phyloP scores from a whole-genome alignment of 2,113 vertebrate genomes.

The Chiloscyllium plagiosum region DNA sequence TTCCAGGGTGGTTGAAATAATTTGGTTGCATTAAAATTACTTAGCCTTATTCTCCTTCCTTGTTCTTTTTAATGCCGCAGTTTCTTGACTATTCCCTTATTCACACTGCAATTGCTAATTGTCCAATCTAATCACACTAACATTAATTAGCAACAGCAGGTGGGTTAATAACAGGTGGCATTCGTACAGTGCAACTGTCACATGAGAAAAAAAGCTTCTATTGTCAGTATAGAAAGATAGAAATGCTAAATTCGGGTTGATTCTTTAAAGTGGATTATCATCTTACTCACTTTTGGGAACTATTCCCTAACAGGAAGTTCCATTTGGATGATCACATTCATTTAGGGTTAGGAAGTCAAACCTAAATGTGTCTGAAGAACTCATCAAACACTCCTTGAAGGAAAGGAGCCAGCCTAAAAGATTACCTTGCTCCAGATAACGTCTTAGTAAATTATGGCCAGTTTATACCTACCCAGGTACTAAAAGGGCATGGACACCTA shows the following conservation, averaged over 20 bases:
- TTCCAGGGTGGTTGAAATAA: neutral
- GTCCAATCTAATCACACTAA: conserved; percentile 29
- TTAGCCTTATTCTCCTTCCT: neutral
- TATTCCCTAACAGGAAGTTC: too few relatives aligned
- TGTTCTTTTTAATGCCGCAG: neutral
- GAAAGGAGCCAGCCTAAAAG: too few relatives aligned
- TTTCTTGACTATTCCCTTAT: neutral
- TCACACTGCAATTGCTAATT: conserved; percentile 18
- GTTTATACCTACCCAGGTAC: too few relatives aligned
- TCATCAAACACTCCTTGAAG: too few relatives aligned
- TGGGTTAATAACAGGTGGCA: neutral
- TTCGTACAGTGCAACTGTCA: neutral
- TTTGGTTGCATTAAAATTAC: neutral
- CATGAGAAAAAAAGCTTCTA: neutral
- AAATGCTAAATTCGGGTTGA: neutral
- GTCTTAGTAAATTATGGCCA: too few relatives aligned
- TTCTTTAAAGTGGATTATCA: neutral
- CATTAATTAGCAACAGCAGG: conserved; percentile 24
- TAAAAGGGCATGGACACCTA: too few relatives aligned
- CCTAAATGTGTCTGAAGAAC: too few relatives aligned
- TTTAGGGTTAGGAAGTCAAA: too few relatives aligned
- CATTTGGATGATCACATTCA: too few relatives aligned
- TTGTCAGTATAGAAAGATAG: neutral
- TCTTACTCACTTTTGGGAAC: too few relatives aligned
- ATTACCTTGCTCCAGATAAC: too few relatives aligned